Base-by-base conservation (phyloP, 2,797 vertebrate species). In the Loris lydekkerianus region DNA sequence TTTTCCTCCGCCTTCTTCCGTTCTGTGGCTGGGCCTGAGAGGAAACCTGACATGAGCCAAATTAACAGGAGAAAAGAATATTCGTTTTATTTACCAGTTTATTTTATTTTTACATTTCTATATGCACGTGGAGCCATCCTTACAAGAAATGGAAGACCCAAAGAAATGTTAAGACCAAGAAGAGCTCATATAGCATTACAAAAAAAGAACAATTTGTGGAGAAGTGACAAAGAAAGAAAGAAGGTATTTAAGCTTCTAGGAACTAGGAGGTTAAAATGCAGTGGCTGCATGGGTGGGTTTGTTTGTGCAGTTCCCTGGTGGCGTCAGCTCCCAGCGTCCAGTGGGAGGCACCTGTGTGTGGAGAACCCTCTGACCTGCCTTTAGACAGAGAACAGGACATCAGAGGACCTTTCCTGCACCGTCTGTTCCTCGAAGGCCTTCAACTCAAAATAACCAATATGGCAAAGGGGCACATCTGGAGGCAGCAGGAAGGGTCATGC, bases 401-500 rank as follows among this genome's bases (percentile, higher is more conserved):
- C 8, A 29, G 2, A 3, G 9, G 65, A 4, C 53, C 9, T 31
- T 20, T 9, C 65, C 43, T 31, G 0, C 10, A 10, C 20, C 58
- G 31, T n/a, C 40, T 17, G 18, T 15, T 27, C 23, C 60, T n/a
- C 69, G 20, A 14, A 31, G 1, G 40, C 5, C n/a, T 40, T 49
- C 53, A 14, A 18, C 14, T 31, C 3, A 25, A n/a, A 34, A 27
- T 9, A 15, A 29, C 9, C 81, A 29, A 1, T 6, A 13, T 5
- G 2, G 18, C 27, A 31, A 21, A 34, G 27, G 4, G 25, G 2
- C 6, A 0, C 29, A 3, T 34, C 37, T 1, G n/a, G 43, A 15
- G 49, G 49, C 49, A 53, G 14, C 49, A 53, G 49, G 49, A 13
- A 17, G 14, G 49, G 49, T 69, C 27, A 23, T 10, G 34, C 2